phyloP scores from a whole-genome alignment of 2,113 vertebrate genomes.

The Tychaedon coryphoeus region DNA sequence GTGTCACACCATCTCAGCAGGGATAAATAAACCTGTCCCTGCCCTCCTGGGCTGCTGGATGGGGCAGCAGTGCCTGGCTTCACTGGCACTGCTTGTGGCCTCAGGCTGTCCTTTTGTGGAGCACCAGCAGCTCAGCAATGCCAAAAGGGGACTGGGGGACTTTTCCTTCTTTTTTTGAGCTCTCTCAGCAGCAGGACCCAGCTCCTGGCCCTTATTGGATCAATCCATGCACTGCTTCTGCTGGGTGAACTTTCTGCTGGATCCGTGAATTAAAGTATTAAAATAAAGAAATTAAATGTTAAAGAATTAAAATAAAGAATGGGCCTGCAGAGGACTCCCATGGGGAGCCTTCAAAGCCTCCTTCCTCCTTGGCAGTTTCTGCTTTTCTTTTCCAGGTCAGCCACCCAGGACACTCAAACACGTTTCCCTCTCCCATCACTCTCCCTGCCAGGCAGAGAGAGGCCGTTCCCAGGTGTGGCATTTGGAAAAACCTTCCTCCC shows the following conservation, averaged over 20 bases:
- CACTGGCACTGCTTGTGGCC: rapidly evolving
- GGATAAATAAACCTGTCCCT: rapidly evolving
- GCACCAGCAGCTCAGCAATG: neutral
- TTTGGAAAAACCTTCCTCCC: neutral
- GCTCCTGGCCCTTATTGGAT: neutral
- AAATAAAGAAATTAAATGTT: too few species aligned
- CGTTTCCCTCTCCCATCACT: neutral
- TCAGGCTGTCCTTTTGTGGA: neutral
- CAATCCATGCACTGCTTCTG: neutral
- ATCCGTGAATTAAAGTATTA: rapidly evolving
- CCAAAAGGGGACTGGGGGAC: rapidly evolving
- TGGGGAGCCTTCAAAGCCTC: neutral
- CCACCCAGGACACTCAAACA: neutral
- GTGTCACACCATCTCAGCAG: neutral
- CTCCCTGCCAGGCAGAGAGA: neutral
- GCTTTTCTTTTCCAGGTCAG: neutral
- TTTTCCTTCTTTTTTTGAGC: neutral
- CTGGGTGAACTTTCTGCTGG: neutral
- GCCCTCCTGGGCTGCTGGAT: neutral
- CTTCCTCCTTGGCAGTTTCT: neutral
- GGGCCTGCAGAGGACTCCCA: too few species aligned
- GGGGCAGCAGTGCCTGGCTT: rapidly evolving
- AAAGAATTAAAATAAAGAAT: too few species aligned
- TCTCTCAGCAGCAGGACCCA: neutral
- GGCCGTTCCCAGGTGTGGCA: neutral